Percentiles rank a stretch among this genome's conserved stretches.
These are phyloP conservation scores for Girardia tigrina DNA, from an alignment of 2,888 invertebrate species.

Conservation along the genomic window DNA sequence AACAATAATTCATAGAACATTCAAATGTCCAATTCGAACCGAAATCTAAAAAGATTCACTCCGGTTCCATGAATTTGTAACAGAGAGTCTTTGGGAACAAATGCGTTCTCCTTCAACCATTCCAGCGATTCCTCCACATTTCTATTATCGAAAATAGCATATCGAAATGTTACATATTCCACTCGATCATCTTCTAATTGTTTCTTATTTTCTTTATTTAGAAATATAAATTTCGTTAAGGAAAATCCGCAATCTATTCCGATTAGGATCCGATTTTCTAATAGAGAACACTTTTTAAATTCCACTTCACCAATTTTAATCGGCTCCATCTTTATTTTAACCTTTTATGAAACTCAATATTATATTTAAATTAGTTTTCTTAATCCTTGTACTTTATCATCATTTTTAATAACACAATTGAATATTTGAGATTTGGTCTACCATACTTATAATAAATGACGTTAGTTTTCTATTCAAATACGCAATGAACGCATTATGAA, in stretches of 20 bases:
- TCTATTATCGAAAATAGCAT: background rate
- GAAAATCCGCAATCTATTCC: background rate
- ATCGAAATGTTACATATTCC: background rate
- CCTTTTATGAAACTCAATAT: too few relatives aligned
- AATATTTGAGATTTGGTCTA: too few relatives aligned
- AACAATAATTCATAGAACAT: too few relatives aligned
- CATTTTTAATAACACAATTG: too few relatives aligned
- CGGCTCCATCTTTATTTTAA: background rate
- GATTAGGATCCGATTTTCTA: background rate
- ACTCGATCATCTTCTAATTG: background rate
- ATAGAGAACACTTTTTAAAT: background rate
- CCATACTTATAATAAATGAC: too few relatives aligned
- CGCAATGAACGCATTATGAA: too few relatives aligned
- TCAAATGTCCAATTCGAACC: too few relatives aligned
- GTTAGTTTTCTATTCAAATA: too few relatives aligned
- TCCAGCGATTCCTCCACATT: background rate
- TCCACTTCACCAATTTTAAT: background rate
- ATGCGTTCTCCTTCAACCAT: background rate
- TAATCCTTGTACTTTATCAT: too few relatives aligned
- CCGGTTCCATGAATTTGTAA: background rate
- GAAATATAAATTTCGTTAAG: background rate
- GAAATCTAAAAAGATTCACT: too few relatives aligned
- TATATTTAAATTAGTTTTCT: too few relatives aligned
- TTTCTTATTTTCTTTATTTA: background rate
- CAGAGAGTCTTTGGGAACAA: background rate